These are phyloP conservation scores for Anarsia innoxiella DNA, from an alignment of 2,888 invertebrate species.

Conservation along the genomic window DNA sequence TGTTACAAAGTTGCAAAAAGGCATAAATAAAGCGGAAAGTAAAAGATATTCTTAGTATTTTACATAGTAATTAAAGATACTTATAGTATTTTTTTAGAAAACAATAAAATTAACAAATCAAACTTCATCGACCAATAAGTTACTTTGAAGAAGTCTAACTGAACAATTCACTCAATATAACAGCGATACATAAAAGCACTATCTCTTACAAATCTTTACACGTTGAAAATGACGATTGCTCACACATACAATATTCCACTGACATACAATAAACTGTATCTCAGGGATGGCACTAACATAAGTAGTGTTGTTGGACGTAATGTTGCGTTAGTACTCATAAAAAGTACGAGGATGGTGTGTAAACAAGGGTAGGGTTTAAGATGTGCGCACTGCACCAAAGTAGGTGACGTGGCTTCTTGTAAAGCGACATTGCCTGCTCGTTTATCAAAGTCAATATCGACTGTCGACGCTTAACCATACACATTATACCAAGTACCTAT, in stretches of 20 bases:
- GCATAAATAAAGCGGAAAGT: no score
- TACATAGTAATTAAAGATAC: no score
- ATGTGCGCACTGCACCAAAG: conserved; percentile 70
- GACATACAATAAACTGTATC: conserved; percentile 54
- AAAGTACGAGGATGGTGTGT: conserved; percentile 60
- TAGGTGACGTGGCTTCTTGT: conserved; percentile 65
- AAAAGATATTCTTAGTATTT: no score
- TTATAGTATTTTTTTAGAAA: no score
- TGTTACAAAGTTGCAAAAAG: no score
- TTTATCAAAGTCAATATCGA: conserved; percentile 74
- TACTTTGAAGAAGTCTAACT: no score
- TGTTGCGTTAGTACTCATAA: conserved; percentile 63
- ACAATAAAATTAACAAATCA: no score
- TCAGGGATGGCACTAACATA: conserved; percentile 55
- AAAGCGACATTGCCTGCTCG: conserved; percentile 65
- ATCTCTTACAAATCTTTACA: no score
- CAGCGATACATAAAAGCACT: no score
- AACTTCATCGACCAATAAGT: no score
- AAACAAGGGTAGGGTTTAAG: conserved; percentile 59
- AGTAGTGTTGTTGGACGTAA: conserved; percentile 49
- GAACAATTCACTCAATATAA: no score
- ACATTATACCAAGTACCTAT: conserved; percentile 44
- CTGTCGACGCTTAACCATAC: conserved; percentile 56
- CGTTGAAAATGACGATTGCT: no score
- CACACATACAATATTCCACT: conserved; percentile 45